These are phyloP conservation scores for Carlito syrichta DNA, from an alignment of 2,113 vertebrate genomes.

Conservation along the genomic window DNA sequence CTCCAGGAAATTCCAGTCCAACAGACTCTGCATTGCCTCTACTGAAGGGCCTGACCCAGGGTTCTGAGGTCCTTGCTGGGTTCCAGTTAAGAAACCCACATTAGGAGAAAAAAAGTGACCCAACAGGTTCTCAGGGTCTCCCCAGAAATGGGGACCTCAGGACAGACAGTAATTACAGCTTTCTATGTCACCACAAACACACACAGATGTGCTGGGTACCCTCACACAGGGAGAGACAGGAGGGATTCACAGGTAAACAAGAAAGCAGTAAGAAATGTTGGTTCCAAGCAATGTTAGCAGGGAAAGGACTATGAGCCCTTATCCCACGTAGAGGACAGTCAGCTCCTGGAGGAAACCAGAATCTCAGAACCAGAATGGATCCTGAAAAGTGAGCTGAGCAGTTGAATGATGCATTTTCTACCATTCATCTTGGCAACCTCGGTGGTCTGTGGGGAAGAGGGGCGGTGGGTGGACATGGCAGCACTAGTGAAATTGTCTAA, in stretches of 20 bases:
- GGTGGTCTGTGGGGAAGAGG: neutral
- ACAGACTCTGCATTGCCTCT: neutral
- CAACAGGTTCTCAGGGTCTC: neutral
- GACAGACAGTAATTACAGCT: no score
- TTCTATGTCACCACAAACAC: neutral
- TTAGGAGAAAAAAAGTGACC: neutral
- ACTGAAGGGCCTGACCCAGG: neutral
- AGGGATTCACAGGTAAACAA: fast-evolving
- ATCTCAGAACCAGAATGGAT: no score
- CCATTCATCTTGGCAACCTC: neutral
- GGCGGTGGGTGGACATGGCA: neutral
- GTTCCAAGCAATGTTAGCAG: neutral
- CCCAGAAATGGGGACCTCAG: no score
- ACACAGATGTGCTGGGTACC: neutral
- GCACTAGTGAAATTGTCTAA: neutral
- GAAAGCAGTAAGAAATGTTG: fast-evolving
- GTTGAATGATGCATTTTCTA: neutral
- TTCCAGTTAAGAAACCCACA: neutral
- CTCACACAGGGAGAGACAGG: fast-evolving
- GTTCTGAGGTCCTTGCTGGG: neutral
- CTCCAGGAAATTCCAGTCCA: conserved; percentile 61
- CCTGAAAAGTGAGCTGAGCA: neutral
- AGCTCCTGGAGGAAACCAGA: neutral
- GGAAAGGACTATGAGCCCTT: neutral
- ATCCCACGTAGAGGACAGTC: neutral